Evolutionary conservation across 2,888 invertebrate genomes (phyloP), one percentile per base, ranked within the genome.

Genomic region (Hydraecia micacea): DNA sequence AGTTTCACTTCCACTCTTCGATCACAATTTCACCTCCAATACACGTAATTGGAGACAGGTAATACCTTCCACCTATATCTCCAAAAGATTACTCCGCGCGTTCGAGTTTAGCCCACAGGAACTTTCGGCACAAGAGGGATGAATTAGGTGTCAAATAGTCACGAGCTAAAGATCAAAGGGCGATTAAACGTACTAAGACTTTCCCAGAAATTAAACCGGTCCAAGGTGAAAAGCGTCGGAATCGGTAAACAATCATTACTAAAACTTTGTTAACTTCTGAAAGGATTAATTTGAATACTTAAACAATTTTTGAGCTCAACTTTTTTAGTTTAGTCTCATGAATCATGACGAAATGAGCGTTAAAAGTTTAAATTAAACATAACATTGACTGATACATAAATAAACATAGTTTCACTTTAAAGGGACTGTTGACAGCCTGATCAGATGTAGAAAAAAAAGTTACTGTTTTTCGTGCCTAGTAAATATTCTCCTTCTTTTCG

Each of bases 361-460:
- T 21, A 58, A 39, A 55, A 49, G 21, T 68, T 60, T n/a, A 60
- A n/a, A 65, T 39, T 42, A 42, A 67, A 75, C 32, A 39, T 46
- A 58, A 63, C 62, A 21, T 81, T 82, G 55, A 80, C 60, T 80
- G 82, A 63, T 46, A 13, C 28, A 36, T 80, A 75, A 68, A 82
- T 76, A 82, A 80, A 75, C 76, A 75, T 21, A 62, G 75, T 36
- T 55, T 49, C 60, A 52, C 11, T 67, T 11, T 46, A 62, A 68
- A 75, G 60, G 75, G 52, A 62, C 13, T 67, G 82, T 62, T 62
- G 75, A 74, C 36, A 42, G 58, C 18, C 15, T 66, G 36, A 66
- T 58, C 15, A 28, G 42, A 74, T 39, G 15, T 1, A 32, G 15
- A 52, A 42, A 21, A 65, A 65, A 36, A 58, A 39, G 21, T 67